These are phyloP conservation scores for Zele albiditarsus DNA, from an alignment of 2,888 invertebrate species.

Conservation along the genomic window DNA sequence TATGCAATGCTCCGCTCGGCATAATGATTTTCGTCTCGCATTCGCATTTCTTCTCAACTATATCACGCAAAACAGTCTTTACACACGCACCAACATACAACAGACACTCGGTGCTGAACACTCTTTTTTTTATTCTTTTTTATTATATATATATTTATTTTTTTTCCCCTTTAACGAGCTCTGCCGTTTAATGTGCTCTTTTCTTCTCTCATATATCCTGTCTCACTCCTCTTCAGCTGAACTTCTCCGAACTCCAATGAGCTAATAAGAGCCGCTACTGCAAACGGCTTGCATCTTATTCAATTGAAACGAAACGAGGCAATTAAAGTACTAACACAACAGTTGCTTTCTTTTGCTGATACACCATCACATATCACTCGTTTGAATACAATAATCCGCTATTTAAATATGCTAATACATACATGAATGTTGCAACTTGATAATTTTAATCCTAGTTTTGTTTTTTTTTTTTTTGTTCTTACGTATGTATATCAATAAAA, in stretches of 20 bases:
- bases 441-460: too few relatives aligned
- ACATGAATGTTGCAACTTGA: too few relatives aligned
- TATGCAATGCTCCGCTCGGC: constrained; percentile 65
- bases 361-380: constrained; percentile 16
- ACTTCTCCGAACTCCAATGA: constrained; percentile 50
- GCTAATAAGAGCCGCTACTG: constrained; percentile 40
- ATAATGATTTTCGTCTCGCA: constrained; percentile 65
- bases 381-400: constrained; percentile 19
- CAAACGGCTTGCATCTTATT: constrained; percentile 47
- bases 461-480: too few relatives aligned
- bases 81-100: constrained; percentile 20
- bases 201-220: constrained; percentile 26
- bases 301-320: constrained; percentile 51
- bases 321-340: constrained; percentile 47
- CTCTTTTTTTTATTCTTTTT: background rate
- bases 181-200: constrained; percentile 8
- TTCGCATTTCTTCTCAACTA: constrained; percentile 60
- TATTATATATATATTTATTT: background rate
- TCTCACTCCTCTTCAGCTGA: background rate
- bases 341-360: constrained; percentile 24
- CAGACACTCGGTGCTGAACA: background rate
- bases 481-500: too few relatives aligned
- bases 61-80: constrained; percentile 32
- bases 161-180: constrained; percentile 12
- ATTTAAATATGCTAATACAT: constrained; percentile 1